Evolutionary conservation across 2,888 invertebrate species (phyloP).

Genomic region (Dasysyrphus albostriatus): DNA sequence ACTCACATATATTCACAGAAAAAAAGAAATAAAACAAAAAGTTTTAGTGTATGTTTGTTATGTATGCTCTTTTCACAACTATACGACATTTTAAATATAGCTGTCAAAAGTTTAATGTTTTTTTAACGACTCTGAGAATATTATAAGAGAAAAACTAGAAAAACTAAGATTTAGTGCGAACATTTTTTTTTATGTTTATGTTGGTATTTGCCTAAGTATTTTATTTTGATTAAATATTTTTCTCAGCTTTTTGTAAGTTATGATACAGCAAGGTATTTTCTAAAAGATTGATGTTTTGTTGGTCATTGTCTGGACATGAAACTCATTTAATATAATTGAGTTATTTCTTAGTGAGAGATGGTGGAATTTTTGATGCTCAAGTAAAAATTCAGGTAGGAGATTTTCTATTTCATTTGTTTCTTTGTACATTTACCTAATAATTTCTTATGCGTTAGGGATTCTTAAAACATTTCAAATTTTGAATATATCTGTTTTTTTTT

Average conservation of each 20-base stretch:
- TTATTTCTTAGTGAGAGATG: too few species aligned
- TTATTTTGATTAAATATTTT: not conserved
- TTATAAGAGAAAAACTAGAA: not conserved
- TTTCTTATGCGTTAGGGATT: too few species aligned
- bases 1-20: not conserved
- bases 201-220: not conserved
- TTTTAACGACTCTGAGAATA: not conserved
- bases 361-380: too few species aligned
- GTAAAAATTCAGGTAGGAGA: too few species aligned
- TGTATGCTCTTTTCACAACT: not conserved
- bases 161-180: not conserved
- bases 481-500: too few species aligned
- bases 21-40: not conserved
- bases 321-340: too few species aligned
- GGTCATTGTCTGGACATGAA: too few species aligned
- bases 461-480: too few species aligned
- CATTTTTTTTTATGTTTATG: not conserved
- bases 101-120: not conserved
- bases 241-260: not conserved
- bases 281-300: too few species aligned
- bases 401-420: too few species aligned
- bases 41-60: not conserved
- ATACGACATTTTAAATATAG: not conserved
- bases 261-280: not conserved
- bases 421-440: too few species aligned